These are phyloP conservation scores for Potamarius usumacintae DNA, from an alignment of 2,113 vertebrate species.

Conservation along the genomic window DNA sequence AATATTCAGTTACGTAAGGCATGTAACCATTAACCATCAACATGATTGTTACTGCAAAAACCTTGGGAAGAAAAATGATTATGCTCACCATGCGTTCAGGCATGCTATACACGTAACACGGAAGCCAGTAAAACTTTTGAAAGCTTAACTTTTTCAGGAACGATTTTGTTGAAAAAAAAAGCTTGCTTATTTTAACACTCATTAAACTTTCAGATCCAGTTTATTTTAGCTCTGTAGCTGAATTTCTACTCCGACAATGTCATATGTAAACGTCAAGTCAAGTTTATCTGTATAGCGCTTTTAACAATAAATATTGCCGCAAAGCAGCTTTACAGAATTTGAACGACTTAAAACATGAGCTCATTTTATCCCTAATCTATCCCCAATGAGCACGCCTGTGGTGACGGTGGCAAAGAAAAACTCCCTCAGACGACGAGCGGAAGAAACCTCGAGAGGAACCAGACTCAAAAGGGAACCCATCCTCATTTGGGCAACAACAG, in stretches of 20 bases:
- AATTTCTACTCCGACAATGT: not conserved
- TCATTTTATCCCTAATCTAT: too few species aligned
- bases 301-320: too few species aligned
- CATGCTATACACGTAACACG: not conserved
- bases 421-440: too few species aligned
- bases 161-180: not conserved
- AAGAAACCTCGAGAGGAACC: too few species aligned
- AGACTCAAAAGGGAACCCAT: too few species aligned
- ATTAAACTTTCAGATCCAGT: not conserved
- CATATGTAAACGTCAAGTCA: not conserved
- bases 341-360: too few species aligned
- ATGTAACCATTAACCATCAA: conserved; percentile 48
- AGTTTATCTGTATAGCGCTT: too few species aligned
- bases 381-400: too few species aligned
- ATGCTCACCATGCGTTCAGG: not conserved
- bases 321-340: too few species aligned
- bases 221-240: not conserved
- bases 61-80: conserved; percentile 7
- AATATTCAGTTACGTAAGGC: conserved; percentile 46
- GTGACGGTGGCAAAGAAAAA: too few species aligned
- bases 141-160: not conserved
- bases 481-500: too few species aligned
- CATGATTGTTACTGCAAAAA: conserved; percentile 13
- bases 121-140: not conserved
- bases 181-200: not conserved